Base-by-base conservation (phyloP, 1,140 invertebrate species). In the Platorchestia sp. region DNA sequence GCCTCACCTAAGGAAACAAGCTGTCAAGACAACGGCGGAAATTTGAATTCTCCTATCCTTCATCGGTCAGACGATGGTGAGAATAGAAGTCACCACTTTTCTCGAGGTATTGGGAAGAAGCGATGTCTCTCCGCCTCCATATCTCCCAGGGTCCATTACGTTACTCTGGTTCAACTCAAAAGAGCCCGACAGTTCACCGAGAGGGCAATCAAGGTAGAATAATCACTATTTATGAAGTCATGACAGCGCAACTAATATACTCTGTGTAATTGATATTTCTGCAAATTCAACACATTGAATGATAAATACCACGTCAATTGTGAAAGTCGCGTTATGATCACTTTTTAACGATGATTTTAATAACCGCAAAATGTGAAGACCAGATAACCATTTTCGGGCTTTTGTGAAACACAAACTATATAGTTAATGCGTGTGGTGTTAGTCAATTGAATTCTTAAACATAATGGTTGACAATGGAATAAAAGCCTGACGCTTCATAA, bases 161-260 rank as follows among this genome's bases (percentile, higher is more conserved):
- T 96, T 89, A 95, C 96, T 95, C 96, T 95, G n/a, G 97, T 97
- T 87, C 96, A 97, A 51, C 97, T 96, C 45, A 96, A 95, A 53
- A 95, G 95, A 75, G 96, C 95, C 16, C 95, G 96, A 90, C 89
- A 96, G 45, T 96, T 95, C 91, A 96, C 97, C 36, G 97, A 97
- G 95, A 97, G 97, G 96, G 97, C 97, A 45, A 97, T 97, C 16
- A 97, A 97, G 97, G 97, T 97, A 96, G 95, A 75, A 86, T 87
- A 45, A 95, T 95, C 86, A 95, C 1, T 59, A 51, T 75, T 75
- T 22, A 22, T 3, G 59, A 22, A 75, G 3, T 75, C 1, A 75
- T 36, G 27, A 36, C 36, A 22, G 10, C 59, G 14, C 19, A 51
- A 51, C 6, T 51, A 51, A 51, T 51, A 19, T 51, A 51, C 19